Evolutionary conservation across 2,113 vertebrate species (phyloP), one percentile per base, ranked within the genome.

Genomic region (Kryptolebias marmoratus): DNA sequence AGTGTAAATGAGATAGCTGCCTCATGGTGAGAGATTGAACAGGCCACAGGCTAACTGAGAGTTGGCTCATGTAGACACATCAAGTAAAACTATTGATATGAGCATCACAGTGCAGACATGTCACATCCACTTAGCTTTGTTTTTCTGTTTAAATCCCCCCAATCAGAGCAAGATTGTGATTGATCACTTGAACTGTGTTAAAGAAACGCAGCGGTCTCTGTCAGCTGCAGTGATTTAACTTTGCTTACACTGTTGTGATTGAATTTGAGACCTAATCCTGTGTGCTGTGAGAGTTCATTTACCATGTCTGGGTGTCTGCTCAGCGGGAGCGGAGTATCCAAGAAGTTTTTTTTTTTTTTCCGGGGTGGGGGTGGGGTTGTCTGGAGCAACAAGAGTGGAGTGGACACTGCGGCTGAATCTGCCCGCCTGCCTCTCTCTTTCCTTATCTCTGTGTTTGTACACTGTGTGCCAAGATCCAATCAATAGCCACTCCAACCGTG

Each of bases 381-480:
- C 31, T 80, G 50, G 52, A 80, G 62, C 61, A 78, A 50, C 67
- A 71, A 64, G 65, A 86, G 76, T 81, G 68, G 77, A 87, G 87
- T 89, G 88, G 90, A 87, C 87, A 84, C 73, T 88, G 88, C 79
- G 78, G 86, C 88, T 84, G 71, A 87, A 88, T 90, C 76, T 89
- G 82, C 84, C 84, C 77, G 85, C 82, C 88, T 87, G 71, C 80
- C 81, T 81, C 81, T 75, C 86, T 74, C 84, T 70, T 79, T 57
- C 87, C 84, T 93, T 93, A 93, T 93, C 92, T 89, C 86, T 79
- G 86, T 93, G 91, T 93, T 93, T 94, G 91, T 93, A 93, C 93
- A 93, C 93, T 80, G 77, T 87, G 86, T 93, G 93, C 91, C 92
- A 93, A 93, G 92, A 94, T 94, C 91, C 91, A 91, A 93, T 94